Percentiles rank a stretch among this genome's conserved stretches.
These are phyloP conservation scores for Lithophane ornitopus DNA, from an alignment of 2,888 invertebrate genomes.

Conservation along the genomic window DNA sequence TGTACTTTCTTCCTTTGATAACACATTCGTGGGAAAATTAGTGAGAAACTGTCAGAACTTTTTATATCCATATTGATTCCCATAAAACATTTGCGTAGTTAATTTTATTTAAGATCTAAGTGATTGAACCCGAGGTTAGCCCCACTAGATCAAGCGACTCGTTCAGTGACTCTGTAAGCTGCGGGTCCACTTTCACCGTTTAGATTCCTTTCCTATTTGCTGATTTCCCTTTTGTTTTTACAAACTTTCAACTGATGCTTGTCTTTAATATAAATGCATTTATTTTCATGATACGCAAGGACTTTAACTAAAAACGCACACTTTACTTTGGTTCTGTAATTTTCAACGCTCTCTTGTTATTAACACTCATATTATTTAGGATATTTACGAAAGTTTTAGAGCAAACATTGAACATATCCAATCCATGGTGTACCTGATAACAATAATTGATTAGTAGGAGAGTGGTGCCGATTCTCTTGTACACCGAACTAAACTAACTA, in stretches of 20 bases:
- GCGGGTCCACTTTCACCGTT: constrained; percentile 58
- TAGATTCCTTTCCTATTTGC: constrained; percentile 39
- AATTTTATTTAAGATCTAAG: constrained; percentile 12
- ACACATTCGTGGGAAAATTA: too few relatives aligned
- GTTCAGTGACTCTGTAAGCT: constrained; percentile 55
- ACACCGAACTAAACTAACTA: too few relatives aligned
- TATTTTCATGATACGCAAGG: neutral
- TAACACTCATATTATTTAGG: neutral
- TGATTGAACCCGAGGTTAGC: constrained; percentile 24
- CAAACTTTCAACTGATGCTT: constrained; percentile 29
- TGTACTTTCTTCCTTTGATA: neutral
- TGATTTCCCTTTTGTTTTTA: constrained; percentile 62
- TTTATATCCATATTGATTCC: neutral
- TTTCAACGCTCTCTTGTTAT: neutral
- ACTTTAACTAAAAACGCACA: neutral
- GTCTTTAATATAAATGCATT: neutral
- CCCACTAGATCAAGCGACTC: constrained; percentile 41
- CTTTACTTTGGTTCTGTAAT: neutral
- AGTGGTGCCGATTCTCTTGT: too few relatives aligned
- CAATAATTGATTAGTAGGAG: neutral
- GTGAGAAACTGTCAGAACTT: neutral
- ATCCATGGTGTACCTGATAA: too few relatives aligned
- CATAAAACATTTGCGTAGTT: neutral
- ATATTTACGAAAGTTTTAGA: neutral
- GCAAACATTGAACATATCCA: neutral